Evolutionary conservation across 1,140 invertebrate genomes (phyloP).

Genomic region (Drosophila gunungcola): DNA sequence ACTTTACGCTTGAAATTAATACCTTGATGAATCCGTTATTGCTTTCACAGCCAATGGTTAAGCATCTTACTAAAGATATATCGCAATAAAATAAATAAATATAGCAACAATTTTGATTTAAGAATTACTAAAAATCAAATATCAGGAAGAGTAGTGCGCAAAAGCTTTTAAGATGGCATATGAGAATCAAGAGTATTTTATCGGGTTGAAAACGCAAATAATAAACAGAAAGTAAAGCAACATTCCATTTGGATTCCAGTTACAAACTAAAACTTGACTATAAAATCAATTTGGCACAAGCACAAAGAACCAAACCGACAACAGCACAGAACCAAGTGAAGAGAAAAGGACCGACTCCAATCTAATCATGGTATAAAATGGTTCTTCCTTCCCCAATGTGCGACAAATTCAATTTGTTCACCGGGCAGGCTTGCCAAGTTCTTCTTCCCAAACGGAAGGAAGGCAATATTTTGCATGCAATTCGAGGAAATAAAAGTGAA

Average conservation of each 20-base stretch:
- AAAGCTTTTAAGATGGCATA: no score
- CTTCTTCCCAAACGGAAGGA: slow-evolving; percentile 14
- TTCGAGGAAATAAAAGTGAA: slow-evolving; percentile 51
- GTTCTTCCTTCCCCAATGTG: slow-evolving; percentile 55
- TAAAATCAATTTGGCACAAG: slow-evolving; percentile 26
- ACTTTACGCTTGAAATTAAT: no score
- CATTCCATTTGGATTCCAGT: slow-evolving; percentile 8
- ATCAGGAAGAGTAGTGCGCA: no score
- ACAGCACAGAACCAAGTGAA: slow-evolving; percentile 5
- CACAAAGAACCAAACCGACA: slow-evolving; percentile 9
- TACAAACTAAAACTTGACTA: slow-evolving; percentile 11
- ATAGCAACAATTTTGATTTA: background rate
- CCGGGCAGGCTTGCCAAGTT: slow-evolving; percentile 34
- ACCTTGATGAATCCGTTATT: no score
- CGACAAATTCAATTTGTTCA: slow-evolving; percentile 72
- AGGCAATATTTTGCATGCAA: slow-evolving; percentile 46
- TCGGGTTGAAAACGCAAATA: background rate
- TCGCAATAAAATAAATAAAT: no score
- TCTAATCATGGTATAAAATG: slow-evolving; percentile 51
- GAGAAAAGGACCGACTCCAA: slow-evolving; percentile 37
- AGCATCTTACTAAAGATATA: no score
- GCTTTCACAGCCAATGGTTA: no score
- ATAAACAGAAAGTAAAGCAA: slow-evolving; percentile 22
- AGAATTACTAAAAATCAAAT: background rate
- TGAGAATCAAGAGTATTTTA: no score